A percentile compares a stretch with the other conserved stretches of the same genome.
Conservation (phyloP, 2,888 invertebrate genomes). For the Adineta ricciae region DNA sequence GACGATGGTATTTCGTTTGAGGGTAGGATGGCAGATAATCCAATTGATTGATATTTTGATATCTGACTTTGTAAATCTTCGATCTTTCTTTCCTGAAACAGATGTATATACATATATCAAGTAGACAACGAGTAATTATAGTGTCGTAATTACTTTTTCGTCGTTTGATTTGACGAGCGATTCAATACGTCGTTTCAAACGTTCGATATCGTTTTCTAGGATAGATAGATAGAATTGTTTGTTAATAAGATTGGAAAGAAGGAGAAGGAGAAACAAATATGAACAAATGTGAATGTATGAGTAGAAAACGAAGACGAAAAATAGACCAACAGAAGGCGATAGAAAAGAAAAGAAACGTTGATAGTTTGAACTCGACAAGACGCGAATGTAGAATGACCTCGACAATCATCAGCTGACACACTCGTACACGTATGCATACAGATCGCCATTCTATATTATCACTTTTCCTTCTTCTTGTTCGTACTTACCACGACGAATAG, state of each 20-base stretch:
- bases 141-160: background rate
- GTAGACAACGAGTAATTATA: background rate
- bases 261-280: background rate
- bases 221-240: background rate
- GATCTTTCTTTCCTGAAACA: background rate
- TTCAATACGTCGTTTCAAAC: conserved; percentile 13
- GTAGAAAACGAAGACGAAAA: background rate
- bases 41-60: background rate
- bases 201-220: conserved; percentile 7
- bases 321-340: background rate
- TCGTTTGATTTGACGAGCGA: conserved; percentile 16
- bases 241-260: background rate
- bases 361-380: background rate
- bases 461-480: background rate
- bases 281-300: background rate
- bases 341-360: background rate
- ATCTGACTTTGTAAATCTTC: conserved; percentile 8
- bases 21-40: background rate
- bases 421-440: no score
- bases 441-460: background rate
- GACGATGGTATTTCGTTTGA: background rate
- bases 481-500: background rate
- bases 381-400: background rate
- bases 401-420: background rate
- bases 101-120: background rate